Percentiles rank a stretch among this genome's conserved stretches.
Conservation (phyloP, 2,797 vertebrate species). For the Chrosomus eos region DNA sequence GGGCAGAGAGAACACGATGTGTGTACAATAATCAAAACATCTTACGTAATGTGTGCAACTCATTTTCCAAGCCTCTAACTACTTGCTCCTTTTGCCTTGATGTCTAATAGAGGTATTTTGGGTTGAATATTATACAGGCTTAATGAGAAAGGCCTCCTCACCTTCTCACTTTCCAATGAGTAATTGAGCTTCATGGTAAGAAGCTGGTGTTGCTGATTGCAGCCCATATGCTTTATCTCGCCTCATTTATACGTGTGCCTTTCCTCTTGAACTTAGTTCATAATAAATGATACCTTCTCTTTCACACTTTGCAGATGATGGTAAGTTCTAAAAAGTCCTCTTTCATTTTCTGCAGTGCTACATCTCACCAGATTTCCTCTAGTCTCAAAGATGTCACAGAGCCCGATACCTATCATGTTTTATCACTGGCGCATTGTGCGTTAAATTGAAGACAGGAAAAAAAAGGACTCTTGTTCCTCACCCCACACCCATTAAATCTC, state of each 20-base stretch:
- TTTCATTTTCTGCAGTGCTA: conserved; percentile 5
- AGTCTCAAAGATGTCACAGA: conserved; percentile 15
- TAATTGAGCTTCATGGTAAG: conserved; percentile 27
- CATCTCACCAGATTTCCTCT: conserved; percentile 1
- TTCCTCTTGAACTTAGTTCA: conserved; percentile 10
- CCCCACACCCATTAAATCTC: conserved; percentile 65
- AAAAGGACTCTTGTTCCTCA: conserved; percentile 60
- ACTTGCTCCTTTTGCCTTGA: conserved; percentile 29
- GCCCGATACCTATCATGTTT: conserved; percentile 13
- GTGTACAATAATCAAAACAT: conserved; percentile 36
- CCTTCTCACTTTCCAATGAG: conserved; percentile 26
- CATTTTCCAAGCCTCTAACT: conserved; percentile 27
- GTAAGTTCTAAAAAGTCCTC: neutral
- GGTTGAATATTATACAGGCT: conserved; percentile 34
- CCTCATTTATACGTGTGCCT: conserved; percentile 12
- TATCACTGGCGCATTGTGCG: conserved; percentile 46
- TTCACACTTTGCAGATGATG: conserved; percentile 6
- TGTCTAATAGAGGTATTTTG: conserved; percentile 48
- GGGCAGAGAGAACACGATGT: conserved; percentile 9
- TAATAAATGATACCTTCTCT: conserved; percentile 14
- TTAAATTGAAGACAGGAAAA: conserved; percentile 62
- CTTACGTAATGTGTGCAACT: conserved; percentile 34
- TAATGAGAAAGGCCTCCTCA: conserved; percentile 35
- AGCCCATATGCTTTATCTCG: conserved; percentile 23
- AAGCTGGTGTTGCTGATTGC: conserved; percentile 23